Evolutionary conservation across 2,888 invertebrate genomes (phyloP), one percentile per base, ranked within the genome.

Genomic region (Phyllotreta striolata): DNA sequence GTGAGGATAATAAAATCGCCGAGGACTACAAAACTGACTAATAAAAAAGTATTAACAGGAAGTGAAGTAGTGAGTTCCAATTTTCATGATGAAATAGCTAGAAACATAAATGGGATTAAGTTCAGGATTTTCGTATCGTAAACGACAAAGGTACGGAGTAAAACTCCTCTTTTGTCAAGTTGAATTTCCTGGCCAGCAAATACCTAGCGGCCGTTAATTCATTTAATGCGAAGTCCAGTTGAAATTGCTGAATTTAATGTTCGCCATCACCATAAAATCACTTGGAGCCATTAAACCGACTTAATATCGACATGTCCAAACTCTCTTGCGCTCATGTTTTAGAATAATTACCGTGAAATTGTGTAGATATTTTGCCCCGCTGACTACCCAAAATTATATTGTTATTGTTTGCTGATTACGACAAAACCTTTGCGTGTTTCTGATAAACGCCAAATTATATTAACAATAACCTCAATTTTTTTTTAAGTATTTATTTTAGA

Each of bases 191-290:
- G 73, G 72, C 69, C 67, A 71, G 71, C 73, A 73, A 75, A 74
- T 75, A 70, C 64, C 68, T 61, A 68, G 66, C 64, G 70, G 69
- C 67, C 72, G 72, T 75, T 75, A 74, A 75, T 72, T 73, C 70
- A 74, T 75, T 74, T 75, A 74, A 76, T 74, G 73, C 68, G 70
- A 67, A 69, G 74, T 74, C 67, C 67, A 67, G 67, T 65, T 60
- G 63, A 64, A 65, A 67, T 67, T 67, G 55, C 67, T 54, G 62
- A 67, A 67, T 67, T 67, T 67, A 62, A 67, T 74, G 70, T 71
- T 68, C 68, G 69, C 74, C 74, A 76, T 75, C 75, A 74, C 72
- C 74, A 71, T 74, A 73, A 76, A 76, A 76, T 76, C 76, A 76
- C 74, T 74, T 74, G 70, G 66, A 64, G 74, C 73, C 68, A 68